Percentiles rank a stretch among this genome's conserved stretches.
phyloP scores from a whole-genome alignment of 2,113 vertebrate species.

The Empidonax traillii region DNA sequence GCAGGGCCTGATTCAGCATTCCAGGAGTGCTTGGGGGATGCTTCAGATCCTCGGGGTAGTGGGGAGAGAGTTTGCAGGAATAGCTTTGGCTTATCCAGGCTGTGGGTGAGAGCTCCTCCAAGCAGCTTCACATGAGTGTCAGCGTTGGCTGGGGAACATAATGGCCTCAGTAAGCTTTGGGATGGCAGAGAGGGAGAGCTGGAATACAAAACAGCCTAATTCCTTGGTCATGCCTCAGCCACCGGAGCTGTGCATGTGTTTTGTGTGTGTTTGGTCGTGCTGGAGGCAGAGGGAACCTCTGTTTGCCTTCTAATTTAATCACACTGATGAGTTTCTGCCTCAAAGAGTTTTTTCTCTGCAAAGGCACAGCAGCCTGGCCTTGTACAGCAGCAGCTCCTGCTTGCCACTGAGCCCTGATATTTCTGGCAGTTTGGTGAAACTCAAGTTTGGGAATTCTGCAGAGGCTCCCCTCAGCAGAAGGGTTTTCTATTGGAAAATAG shows the following conservation, averaged over 20 bases:
- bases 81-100: neutral
- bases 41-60: neutral
- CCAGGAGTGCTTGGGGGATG: neutral
- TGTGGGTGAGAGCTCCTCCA: neutral
- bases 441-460: neutral
- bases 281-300: neutral
- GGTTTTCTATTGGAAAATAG: neutral
- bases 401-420: neutral
- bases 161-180: fast-evolving
- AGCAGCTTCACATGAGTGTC: neutral
- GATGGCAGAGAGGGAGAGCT: neutral
- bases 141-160: neutral
- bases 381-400: neutral
- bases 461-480: neutral
- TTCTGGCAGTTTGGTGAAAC: neutral
- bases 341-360: neutral
- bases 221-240: neutral
- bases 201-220: neutral
- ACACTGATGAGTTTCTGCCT: neutral
- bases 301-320: neutral
- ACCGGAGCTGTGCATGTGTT: fast-evolving
- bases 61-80: neutral
- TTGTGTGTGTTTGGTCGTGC: fast-evolving
- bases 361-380: neutral
- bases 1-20: neutral